A percentile compares a stretch with the other conserved stretches of the same genome.
These are phyloP conservation scores for Colletes gigas DNA, from an alignment of 1,140 invertebrate genomes.

Conservation along the genomic window DNA sequence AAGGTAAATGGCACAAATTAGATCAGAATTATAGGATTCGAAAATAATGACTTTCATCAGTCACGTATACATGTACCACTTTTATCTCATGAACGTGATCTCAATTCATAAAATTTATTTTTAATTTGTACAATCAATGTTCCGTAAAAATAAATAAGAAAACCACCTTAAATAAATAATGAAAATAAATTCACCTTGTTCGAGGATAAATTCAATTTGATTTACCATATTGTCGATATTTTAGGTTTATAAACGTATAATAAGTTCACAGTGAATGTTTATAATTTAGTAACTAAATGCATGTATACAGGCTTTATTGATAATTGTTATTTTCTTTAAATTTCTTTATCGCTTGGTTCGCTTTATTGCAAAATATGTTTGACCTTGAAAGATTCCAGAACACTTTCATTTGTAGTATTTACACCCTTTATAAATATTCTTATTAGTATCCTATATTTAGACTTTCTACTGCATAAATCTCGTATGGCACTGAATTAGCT, in stretches of 20 bases:
- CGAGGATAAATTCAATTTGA: not conserved
- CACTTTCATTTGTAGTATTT: not conserved
- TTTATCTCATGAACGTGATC: too few species aligned
- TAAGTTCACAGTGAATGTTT: not conserved
- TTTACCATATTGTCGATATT: not conserved
- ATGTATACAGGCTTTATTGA: not conserved
- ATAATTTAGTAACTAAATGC: not conserved
- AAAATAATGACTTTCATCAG: too few species aligned
- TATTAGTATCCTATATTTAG: not conserved
- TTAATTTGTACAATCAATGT: not conserved
- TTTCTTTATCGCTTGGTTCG: not conserved
- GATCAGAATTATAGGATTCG: too few species aligned
- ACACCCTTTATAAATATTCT: not conserved
- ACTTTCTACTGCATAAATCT: not conserved
- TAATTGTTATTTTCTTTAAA: not conserved
- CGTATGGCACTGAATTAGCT: not conserved
- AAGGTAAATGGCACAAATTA: not conserved
- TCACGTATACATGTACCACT: too few species aligned
- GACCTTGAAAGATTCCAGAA: not conserved
- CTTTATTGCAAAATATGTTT: not conserved
- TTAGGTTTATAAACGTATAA: not conserved
- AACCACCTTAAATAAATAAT: too few species aligned
- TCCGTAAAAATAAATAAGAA: too few species aligned
- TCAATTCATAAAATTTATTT: not conserved
- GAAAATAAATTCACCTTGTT: too few species aligned